phyloP scores from a whole-genome alignment of 2,888 invertebrate species.

The Oxyscelio sp. region DNA sequence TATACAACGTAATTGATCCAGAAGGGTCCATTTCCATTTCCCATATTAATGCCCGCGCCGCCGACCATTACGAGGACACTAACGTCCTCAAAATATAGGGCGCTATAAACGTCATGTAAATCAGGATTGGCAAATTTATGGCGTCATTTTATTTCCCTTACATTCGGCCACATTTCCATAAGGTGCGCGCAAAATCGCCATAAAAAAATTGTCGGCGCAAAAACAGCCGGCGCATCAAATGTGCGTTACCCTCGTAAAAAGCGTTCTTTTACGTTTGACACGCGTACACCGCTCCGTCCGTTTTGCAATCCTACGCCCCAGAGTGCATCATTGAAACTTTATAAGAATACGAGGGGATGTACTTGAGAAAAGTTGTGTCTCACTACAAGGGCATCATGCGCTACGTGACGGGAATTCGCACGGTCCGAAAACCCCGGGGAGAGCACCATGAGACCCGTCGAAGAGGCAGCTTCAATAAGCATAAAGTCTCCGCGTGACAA shows the following conservation, averaged over 20 bases:
- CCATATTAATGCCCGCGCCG: not conserved
- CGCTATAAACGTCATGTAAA: conserved; percentile 44
- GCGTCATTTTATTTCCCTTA: conserved; percentile 36
- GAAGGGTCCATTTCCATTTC: conserved; percentile 35
- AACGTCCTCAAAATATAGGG: conserved; percentile 13
- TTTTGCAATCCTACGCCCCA: conserved; percentile 32
- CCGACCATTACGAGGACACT: conserved; percentile 14
- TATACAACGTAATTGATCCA: conserved; percentile 7
- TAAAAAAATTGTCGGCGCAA: conserved; percentile 36
- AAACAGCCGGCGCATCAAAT: conserved; percentile 34
- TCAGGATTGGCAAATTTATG: conserved; percentile 43
- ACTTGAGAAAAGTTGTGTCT: conserved; percentile 66
- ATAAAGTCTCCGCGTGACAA: conserved; percentile 51
- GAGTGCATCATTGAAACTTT: conserved; percentile 66
- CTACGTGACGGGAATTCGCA: conserved; percentile 61
- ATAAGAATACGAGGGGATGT: conserved; percentile 63
- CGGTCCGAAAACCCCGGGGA: conserved; percentile 33
- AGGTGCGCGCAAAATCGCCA: conserved; percentile 16
- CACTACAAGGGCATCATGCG: conserved; percentile 51
- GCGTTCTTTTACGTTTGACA: conserved; percentile 48
- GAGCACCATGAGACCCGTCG: conserved; percentile 31
- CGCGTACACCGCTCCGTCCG: conserved; percentile 17
- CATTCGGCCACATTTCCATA: conserved; percentile 19
- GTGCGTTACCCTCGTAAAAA: conserved; percentile 20
- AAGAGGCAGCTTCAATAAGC: conserved; percentile 54